These are phyloP conservation scores for Myathropa florea DNA, from an alignment of 2,888 invertebrate genomes.

Conservation along the genomic window DNA sequence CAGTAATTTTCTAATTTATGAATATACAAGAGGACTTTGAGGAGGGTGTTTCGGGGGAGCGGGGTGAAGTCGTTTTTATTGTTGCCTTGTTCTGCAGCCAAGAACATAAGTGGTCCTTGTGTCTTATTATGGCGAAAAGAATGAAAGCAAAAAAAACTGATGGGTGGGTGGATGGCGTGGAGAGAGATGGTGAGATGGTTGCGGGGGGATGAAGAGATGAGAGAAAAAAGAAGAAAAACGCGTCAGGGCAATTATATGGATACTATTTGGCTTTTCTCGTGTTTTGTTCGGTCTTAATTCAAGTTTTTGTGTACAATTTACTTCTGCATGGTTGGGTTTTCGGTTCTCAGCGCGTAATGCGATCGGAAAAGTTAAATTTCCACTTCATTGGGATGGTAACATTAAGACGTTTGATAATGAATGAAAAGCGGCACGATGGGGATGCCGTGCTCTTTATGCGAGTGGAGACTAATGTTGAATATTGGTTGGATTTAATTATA, in stretches of 20 bases:
- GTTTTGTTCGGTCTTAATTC: slow-evolving; percentile 35
- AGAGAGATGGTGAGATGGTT: neutral
- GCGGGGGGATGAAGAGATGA: neutral
- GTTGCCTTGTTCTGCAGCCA: neutral
- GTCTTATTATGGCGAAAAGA: slow-evolving; percentile 13
- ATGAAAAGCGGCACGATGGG: neutral
- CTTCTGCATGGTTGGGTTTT: slow-evolving; percentile 49
- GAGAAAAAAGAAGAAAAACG: neutral
- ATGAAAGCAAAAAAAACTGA: neutral
- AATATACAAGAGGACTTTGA: slow-evolving; percentile 64
- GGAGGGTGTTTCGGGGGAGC: slow-evolving; percentile 48
- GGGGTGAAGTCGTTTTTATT: neutral
- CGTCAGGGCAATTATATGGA: slow-evolving; percentile 57
- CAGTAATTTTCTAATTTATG: slow-evolving; percentile 75
- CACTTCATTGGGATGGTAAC: slow-evolving; percentile 57
- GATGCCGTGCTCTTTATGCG: neutral
- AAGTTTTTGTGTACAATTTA: slow-evolving; percentile 39
- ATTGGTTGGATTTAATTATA: neutral
- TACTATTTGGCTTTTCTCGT: slow-evolving; percentile 50
- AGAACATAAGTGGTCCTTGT: slow-evolving; percentile 58
- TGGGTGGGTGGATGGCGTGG: slow-evolving; percentile 29
- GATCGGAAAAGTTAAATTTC: slow-evolving; percentile 65
- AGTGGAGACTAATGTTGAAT: neutral
- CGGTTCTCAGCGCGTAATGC: slow-evolving; percentile 50
- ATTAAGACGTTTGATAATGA: slow-evolving; percentile 29